Evolutionary conservation across 2,797 vertebrate genomes (phyloP), one percentile per base, ranked within the genome.

Genomic region (Microchirus variegatus): DNA sequence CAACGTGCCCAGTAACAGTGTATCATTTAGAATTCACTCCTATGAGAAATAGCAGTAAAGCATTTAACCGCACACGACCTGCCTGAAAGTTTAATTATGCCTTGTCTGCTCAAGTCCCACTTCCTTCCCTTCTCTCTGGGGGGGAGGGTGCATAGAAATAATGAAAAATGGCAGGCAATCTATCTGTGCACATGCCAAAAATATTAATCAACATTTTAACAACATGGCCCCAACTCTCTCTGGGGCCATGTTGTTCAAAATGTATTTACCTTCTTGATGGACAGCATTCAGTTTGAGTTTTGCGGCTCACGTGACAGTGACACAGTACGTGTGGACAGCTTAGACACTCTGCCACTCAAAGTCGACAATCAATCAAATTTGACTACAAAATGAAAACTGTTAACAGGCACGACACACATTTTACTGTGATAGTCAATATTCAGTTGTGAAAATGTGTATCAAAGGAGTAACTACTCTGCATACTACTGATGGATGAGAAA

Each of bases 51-150:
- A 64, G 82, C 80, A 69, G 85, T 60, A 80, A 87, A 87, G 83
- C 85, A 45, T 91, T 89, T 89, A 89, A 85, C 83, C 71, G 75
- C 83, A 84, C 84, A 82, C 84, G 88, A 90, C 89, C 90, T 67
- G 73, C 60, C 75, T 78, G 78, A 75, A 80, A 88, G 89, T 89
- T 90, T 93, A 93, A 94, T 93, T 93, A 91, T 52, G 73, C 56
- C 72, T 78, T 77, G 81, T 84, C 84, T 73, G 77, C 78, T 83
- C 62, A 53, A 78, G 80, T 81, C 81, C 71, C 73, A 89, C 85
- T 87, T 75, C 75, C 59, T 86, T 88, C 82, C 84, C 87, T 50
- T 89, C 78, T 73, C 89, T 80, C 83, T 10, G 14, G 79, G 70
- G 81, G 77, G 14, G 79, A 67, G 81, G 77, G 74, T 63, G 75